phyloP scores from a whole-genome alignment of 2,113 vertebrate species.

The Caranx melampygus region DNA sequence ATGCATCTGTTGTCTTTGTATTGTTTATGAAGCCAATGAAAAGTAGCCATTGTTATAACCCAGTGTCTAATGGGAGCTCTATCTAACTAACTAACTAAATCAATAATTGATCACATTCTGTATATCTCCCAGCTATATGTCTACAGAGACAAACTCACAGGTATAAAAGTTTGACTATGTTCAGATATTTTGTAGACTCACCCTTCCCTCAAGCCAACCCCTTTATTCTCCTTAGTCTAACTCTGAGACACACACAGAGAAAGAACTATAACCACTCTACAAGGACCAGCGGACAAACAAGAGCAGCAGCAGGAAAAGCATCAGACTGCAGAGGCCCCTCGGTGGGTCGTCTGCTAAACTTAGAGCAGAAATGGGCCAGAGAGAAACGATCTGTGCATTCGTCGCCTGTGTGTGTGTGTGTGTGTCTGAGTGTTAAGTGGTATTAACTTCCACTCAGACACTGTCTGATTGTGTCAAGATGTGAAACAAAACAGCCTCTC shows the following conservation, averaged over 20 bases:
- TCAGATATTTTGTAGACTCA: constrained; percentile 16
- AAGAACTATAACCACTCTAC: constrained; percentile 41
- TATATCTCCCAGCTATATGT: neutral
- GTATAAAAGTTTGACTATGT: constrained; percentile 17
- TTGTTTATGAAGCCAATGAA: too few relatives aligned
- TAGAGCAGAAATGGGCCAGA: constrained; percentile 80
- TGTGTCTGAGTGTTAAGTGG: constrained; percentile 40
- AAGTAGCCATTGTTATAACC: too few relatives aligned
- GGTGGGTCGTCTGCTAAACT: constrained; percentile 73
- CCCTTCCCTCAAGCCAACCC: constrained; percentile 19
- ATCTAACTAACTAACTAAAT: too few relatives aligned
- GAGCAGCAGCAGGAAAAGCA: constrained; percentile 65
- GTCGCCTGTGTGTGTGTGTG: constrained; percentile 7
- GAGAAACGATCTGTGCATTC: constrained; percentile 59
- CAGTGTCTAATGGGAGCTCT: too few relatives aligned
- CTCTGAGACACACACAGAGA: constrained; percentile 24
- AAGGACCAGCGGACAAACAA: constrained; percentile 63
- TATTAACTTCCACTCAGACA: constrained; percentile 36
- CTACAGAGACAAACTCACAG: neutral
- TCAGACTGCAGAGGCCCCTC: constrained; percentile 70
- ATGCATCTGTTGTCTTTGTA: too few relatives aligned
- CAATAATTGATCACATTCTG: constrained; percentile 12
- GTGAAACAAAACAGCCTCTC: constrained; percentile 12
- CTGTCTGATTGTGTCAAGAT: constrained; percentile 45
- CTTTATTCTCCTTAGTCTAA: constrained; percentile 37